Conservation (phyloP, 2,113 vertebrate genomes). For the Ceyx cyanopectus region DNA sequence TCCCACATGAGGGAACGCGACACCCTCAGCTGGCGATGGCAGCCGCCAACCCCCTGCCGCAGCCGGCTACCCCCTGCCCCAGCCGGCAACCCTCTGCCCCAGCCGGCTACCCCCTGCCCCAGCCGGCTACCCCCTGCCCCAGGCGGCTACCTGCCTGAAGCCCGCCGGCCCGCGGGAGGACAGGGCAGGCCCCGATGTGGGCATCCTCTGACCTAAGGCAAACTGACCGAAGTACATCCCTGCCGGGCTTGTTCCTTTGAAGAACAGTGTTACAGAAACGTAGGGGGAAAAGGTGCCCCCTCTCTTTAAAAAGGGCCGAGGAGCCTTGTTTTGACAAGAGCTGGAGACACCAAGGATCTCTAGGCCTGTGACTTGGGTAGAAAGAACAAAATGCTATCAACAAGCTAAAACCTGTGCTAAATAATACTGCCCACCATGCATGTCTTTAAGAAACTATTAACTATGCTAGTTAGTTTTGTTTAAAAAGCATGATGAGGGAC, state of each 20-base stretch:
- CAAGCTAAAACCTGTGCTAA: not conserved
- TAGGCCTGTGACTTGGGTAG: not conserved
- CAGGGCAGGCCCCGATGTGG: not conserved
- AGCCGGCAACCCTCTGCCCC: not conserved
- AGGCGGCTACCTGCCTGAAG: not conserved
- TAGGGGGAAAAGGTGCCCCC: not conserved
- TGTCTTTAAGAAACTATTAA: not conserved
- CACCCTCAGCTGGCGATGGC: not conserved
- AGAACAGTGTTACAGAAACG: not conserved
- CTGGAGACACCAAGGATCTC: not conserved
- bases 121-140: not conserved
- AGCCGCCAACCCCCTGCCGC: not conserved
- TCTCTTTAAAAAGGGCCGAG: not conserved
- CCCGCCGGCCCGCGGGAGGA: not conserved
- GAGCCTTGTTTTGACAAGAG: not conserved
- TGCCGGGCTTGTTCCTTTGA: not conserved
- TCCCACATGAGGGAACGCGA: accelerated
- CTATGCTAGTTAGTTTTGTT: not conserved
- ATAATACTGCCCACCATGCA: not conserved
- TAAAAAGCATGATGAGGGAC: not conserved
- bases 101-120: no score
- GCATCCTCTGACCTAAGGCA: accelerated
- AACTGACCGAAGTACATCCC: not conserved
- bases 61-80: not conserved
- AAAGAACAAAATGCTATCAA: not conserved